Percentiles rank a stretch among this genome's conserved stretches.
Conservation (phyloP, 1,140 invertebrate species). For the Bicyclus anynana region DNA sequence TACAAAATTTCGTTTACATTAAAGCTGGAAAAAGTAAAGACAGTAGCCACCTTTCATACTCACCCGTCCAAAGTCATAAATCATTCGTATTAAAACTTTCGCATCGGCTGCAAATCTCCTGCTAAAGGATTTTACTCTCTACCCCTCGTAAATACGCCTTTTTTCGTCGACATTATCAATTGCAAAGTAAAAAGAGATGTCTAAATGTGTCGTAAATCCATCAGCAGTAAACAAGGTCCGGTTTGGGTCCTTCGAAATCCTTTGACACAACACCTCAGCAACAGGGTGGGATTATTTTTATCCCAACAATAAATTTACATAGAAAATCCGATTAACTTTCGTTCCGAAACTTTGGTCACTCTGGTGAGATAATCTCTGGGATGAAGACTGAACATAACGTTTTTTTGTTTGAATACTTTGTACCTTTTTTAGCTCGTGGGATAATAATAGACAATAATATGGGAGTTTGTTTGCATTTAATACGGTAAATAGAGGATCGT, state of each 20-base stretch:
- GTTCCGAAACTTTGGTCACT: slow-evolving; percentile 38
- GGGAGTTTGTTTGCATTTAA: slow-evolving; percentile 47
- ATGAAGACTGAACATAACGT: slow-evolving; percentile 31
- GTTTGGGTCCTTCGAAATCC: slow-evolving; percentile 28
- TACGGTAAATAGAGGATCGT: slow-evolving; percentile 38
- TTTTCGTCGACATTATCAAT: slow-evolving; percentile 31
- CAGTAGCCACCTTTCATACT: slow-evolving; percentile 36
- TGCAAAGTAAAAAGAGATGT: slow-evolving; percentile 36
- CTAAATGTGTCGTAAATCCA: slow-evolving; percentile 47
- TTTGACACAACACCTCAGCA: slow-evolving; percentile 34
- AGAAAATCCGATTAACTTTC: slow-evolving; percentile 60
- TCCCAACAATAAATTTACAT: slow-evolving; percentile 56
- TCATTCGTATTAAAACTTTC: slow-evolving; percentile 33
- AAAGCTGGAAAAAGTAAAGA: slow-evolving; percentile 30
- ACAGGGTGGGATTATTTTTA: slow-evolving; percentile 52
- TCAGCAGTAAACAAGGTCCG: slow-evolving; percentile 43
- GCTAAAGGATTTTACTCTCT: slow-evolving; percentile 25
- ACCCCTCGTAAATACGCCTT: slow-evolving; percentile 19
- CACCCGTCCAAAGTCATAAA: slow-evolving; percentile 31
- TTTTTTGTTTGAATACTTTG: slow-evolving; percentile 34
- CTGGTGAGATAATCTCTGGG: slow-evolving; percentile 39
- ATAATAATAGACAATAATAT: slow-evolving; percentile 45
- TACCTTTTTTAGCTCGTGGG: slow-evolving; percentile 40
- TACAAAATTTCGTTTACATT: slow-evolving; percentile 21
- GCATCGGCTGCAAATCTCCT: slow-evolving; percentile 19